Base-by-base conservation (phyloP, 2,888 invertebrate genomes). In the Spilarctia lutea region DNA sequence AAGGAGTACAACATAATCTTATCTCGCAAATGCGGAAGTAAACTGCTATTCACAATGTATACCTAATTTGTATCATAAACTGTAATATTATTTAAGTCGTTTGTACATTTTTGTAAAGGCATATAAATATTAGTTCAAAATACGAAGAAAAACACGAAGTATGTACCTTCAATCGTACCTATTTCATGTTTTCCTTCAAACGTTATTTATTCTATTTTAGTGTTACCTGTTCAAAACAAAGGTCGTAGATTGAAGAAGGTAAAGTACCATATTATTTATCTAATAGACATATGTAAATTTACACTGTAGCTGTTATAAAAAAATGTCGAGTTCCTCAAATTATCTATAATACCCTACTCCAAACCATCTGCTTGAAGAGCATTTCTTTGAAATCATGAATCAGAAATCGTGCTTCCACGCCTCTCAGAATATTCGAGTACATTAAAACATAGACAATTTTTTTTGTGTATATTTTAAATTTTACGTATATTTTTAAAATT, bases 1-100 rank as follows among this genome's bases (percentile, higher is more conserved):
- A 74, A 71, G 67, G 65, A 72, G 7, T 20, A 45, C 39, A 11
- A 39, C 39, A 10, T 52, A 52, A 73, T 67, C 70, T 70, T 69
- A 70, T 72, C 67, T 63, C 48, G n/a, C 45, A 42, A 71, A 74
- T 45, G 63, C 60, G 71, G 63, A 74, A 60, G 60, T 71, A 45
- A 65, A 42, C 65, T 63, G 65, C 10, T 48, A 65, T 73, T 52
- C 18, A 16, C 52, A 45, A 35, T 24, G 7, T n/a, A n/a, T n/a
- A 56, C n/a, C n/a, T 56, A 2, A 56, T 56, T 56, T n/a, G n/a
- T 56, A 56, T 11, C 39, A n/a, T 33, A 11, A 33, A 33, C 27
- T n/a, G 4, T 72, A 56, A 20, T 20, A 11, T 27, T 24, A 18
- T 8, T 60, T 60, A 27, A 60, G 27, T 4, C 56, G 7, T 45